Evolutionary conservation across 2,888 invertebrate species (phyloP).

Genomic region (Fissipunctia ypsillon): DNA sequence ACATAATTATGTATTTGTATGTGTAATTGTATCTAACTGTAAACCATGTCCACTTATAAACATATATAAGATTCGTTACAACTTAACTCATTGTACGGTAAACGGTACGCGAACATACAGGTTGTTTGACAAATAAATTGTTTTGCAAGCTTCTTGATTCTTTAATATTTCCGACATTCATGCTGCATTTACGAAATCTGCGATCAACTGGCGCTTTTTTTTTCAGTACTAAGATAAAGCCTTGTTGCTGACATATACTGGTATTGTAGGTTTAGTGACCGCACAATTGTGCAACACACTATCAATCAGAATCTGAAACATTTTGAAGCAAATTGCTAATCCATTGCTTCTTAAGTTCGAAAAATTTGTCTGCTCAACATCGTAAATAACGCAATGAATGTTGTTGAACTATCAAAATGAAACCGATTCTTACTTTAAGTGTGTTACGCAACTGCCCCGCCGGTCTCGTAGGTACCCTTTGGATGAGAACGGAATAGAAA

Average conservation of each 20-base stretch:
- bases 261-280: neutral
- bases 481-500: neutral
- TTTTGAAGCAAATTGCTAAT: no score
- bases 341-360: no score
- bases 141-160: neutral
- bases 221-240: neutral
- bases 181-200: neutral
- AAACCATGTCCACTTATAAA: neutral
- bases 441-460: no score
- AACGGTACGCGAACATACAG: no score
- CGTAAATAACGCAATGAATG: no score
- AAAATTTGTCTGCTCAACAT: no score
- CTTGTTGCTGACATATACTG: neutral
- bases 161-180: neutral
- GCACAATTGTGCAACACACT: no score
- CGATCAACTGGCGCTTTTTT: neutral
- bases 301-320: no score
- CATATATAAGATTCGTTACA: no score
- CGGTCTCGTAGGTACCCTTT: neutral
- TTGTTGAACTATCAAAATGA: no score
- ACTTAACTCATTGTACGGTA: neutral
- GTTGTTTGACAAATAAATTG: neutral
- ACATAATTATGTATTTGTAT: neutral
- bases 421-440: no score
- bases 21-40: neutral